Evolutionary conservation across 2,888 invertebrate genomes (phyloP).

Genomic region (Blastobasis lacticolella): DNA sequence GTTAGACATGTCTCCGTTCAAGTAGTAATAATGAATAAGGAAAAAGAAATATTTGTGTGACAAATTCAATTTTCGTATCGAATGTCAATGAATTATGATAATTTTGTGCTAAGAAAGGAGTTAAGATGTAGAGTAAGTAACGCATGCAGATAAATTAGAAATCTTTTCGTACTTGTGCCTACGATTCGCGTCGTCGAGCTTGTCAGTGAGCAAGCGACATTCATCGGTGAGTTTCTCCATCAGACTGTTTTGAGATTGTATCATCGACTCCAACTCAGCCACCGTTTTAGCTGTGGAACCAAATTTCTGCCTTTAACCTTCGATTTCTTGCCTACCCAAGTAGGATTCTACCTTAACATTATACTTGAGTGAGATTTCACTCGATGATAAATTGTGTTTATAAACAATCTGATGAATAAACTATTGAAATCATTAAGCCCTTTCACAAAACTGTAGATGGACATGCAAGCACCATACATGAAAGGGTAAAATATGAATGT

Average conservation of each 20-base stretch:
- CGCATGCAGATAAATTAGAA: constrained; percentile 53
- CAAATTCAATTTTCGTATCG: background rate
- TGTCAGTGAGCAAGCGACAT: constrained; percentile 91
- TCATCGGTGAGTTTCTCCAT: constrained; percentile 93
- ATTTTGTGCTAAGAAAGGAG: constrained; percentile 1
- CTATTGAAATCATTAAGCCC: constrained; percentile 74
- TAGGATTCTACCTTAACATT: background rate
- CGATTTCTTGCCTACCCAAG: background rate
- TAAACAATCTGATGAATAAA: constrained; percentile 80
- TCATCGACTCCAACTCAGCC: constrained; percentile 91
- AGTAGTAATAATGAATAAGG: background rate
- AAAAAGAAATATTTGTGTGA: constrained; percentile 13
- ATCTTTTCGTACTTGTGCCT: constrained; percentile 87
- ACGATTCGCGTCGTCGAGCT: constrained; percentile 90
- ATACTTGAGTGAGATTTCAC: background rate
- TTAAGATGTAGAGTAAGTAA: constrained; percentile 18
- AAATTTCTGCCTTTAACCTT: constrained; percentile 64
- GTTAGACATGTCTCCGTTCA: constrained; percentile 35
- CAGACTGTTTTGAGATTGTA: constrained; percentile 93
- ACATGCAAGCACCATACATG: constrained; percentile 67
- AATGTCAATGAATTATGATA: too few relatives aligned
- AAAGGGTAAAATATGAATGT: constrained; percentile 73
- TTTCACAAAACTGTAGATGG: constrained; percentile 49
- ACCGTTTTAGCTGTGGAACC: constrained; percentile 87
- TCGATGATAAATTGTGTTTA: background rate